Conservation (phyloP, 2,888 invertebrate species). For the Hemaris fuciformis region DNA sequence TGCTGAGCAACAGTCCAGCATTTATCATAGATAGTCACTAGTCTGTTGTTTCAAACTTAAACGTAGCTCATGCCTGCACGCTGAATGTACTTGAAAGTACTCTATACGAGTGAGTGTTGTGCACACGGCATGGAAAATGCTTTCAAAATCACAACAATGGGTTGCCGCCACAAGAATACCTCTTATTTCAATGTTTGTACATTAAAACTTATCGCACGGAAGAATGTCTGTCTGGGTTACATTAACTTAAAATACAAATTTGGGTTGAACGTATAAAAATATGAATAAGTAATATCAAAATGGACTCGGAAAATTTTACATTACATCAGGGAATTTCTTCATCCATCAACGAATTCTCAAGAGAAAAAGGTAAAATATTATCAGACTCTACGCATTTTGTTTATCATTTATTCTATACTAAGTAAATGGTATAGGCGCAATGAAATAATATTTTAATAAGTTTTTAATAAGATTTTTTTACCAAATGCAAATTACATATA, state of each 20-base stretch:
- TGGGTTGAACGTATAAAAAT: not conserved
- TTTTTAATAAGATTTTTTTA: no score
- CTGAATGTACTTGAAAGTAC: not conserved
- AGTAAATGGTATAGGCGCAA: no score
- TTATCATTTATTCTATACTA: no score
- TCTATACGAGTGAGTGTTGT: not conserved
- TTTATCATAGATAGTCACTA: no score
- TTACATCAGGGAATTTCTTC: not conserved
- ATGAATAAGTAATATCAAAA: not conserved
- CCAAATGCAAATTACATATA: no score
- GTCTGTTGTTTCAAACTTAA: not conserved
- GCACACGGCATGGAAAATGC: not conserved
- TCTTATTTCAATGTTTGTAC: not conserved
- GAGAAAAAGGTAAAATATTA: not conserved
- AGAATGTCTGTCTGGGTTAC: constrained; percentile 11
- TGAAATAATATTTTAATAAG: no score
- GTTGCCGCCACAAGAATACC: not conserved
- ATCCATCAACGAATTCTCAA: not conserved
- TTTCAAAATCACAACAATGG: constrained; percentile 2
- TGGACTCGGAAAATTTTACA: not conserved
- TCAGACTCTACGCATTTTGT: not conserved
- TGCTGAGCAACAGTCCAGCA: no score
- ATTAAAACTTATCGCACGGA: constrained; percentile 15
- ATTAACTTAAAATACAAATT: not conserved
- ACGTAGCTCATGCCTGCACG: not conserved